phyloP scores from a whole-genome alignment of 2,113 vertebrate genomes.

The Phylloscopus trochilus region DNA sequence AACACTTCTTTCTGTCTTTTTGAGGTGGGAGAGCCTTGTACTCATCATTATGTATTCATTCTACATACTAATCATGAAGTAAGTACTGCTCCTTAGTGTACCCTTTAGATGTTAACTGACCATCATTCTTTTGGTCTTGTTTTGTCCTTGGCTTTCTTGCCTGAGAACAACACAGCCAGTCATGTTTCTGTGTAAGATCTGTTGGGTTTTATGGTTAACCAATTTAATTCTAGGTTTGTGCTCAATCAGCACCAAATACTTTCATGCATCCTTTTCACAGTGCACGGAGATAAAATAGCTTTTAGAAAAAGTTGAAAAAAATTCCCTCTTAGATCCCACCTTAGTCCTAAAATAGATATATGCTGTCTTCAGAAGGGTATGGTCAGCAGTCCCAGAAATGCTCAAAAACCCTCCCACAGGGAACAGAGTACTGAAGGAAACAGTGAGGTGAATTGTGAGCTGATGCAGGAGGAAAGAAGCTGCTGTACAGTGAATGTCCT shows the following conservation, averaged over 20 bases:
- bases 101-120: background rate
- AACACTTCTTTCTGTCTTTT: constrained; percentile 52
- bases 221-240: background rate
- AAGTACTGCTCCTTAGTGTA: constrained; percentile 64
- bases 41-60: constrained; percentile 91
- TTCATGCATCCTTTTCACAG: background rate
- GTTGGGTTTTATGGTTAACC: background rate
- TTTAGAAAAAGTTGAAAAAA: background rate
- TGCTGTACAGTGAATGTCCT: background rate
- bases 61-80: constrained; percentile 99
- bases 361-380: background rate
- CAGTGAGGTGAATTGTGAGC: background rate
- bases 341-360: background rate
- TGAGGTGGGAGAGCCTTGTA: constrained; percentile 96
- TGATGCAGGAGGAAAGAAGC: background rate
- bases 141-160: background rate
- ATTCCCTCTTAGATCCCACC: background rate
- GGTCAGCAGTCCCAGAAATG: background rate
- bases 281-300: background rate
- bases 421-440: background rate
- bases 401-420: background rate
- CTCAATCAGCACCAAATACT: background rate
- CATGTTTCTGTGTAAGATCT: background rate
- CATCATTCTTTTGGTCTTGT: background rate
- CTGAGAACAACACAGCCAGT: background rate